Percentiles rank a stretch among this genome's conserved stretches.
These are phyloP conservation scores for Oophaga pumilio DNA, from an alignment of 2,113 vertebrate species.

Conservation along the genomic window DNA sequence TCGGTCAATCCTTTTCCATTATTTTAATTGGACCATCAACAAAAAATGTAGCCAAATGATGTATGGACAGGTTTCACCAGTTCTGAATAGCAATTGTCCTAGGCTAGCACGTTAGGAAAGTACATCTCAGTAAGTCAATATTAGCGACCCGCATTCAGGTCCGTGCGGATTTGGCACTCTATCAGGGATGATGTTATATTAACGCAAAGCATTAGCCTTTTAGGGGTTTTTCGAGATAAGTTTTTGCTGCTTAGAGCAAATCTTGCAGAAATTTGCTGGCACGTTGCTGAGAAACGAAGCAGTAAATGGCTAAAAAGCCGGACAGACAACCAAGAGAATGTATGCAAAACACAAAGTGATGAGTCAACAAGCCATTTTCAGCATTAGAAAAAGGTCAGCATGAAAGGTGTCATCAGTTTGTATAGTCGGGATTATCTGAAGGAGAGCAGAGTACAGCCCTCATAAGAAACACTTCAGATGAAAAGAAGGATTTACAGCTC, in stretches of 20 bases:
- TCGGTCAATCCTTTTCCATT: neutral
- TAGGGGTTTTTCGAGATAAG: neutral
- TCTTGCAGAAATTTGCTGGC: constrained; percentile 11
- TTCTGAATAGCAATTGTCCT: neutral
- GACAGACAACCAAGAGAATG: neutral
- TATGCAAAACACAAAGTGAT: constrained; percentile 3
- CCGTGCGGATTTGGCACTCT: neutral
- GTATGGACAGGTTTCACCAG: neutral
- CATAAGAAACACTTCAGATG: neutral
- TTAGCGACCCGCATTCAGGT: neutral
- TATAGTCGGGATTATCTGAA: neutral
- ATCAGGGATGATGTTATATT: neutral
- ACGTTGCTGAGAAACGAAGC: neutral
- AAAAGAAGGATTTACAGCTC: neutral
- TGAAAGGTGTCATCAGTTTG: constrained; percentile 11
- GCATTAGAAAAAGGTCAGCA: constrained; percentile 5
- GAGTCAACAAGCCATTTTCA: neutral
- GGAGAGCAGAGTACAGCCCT: neutral
- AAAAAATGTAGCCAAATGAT: constrained; percentile 13
- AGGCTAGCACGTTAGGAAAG: neutral
- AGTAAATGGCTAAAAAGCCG: neutral
- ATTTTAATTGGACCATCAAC: constrained; percentile 24
- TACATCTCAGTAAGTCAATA: constrained; percentile 17
- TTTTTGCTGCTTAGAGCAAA: neutral
- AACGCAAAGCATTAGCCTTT: neutral